Evolutionary conservation across 2,888 invertebrate species (phyloP), one percentile per base, ranked within the genome.

Genomic region (Linyphia triangularis): DNA sequence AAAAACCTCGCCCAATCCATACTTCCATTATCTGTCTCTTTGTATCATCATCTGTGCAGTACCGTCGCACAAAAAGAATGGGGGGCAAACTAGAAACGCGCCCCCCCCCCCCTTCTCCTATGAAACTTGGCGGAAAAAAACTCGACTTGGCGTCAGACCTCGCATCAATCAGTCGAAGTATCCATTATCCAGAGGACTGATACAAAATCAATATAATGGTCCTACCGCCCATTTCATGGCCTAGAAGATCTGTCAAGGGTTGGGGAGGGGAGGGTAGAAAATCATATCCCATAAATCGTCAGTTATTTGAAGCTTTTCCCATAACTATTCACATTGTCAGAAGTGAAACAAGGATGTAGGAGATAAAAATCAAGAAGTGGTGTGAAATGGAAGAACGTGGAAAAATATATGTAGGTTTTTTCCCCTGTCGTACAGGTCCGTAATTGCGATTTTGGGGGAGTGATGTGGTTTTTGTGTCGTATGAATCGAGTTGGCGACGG

Each of bases 121-220:
- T 51, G 16, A 51, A 13, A 51, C 51, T 51, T 40, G 37, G 61
- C 61, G 24, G 40, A 61, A 26, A 26, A 61, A 22, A 61, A 26
- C 51, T 13, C 51, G 59, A 30, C 78, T 77, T 51, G 63, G 61
- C 59, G 65, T 67, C 40, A 51, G 51, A n/a, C 37, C 67, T 33
- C 24, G 26, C 70, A 77, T 84, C 81, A 67, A 86, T 86, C 86
- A 81, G 59, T 67, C 75, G 63, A 51, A 72, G 59, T 75, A 81
- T 75, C 86, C 81, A 86, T 86, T 86, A 86, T 75, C 26, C 19
- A 30, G 40, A 40, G 43, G 85, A 37, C 51, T 70, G 81, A 86
- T 86, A 73, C 86, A 75, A 86, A 86, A 86, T 86, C 86, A 81
- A 81, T 81, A 81, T 75, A 81, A 59, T 75, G 63, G 81, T 43